Base-by-base conservation (phyloP, 2,888 invertebrate genomes). In the Rhamnusium bicolor region DNA sequence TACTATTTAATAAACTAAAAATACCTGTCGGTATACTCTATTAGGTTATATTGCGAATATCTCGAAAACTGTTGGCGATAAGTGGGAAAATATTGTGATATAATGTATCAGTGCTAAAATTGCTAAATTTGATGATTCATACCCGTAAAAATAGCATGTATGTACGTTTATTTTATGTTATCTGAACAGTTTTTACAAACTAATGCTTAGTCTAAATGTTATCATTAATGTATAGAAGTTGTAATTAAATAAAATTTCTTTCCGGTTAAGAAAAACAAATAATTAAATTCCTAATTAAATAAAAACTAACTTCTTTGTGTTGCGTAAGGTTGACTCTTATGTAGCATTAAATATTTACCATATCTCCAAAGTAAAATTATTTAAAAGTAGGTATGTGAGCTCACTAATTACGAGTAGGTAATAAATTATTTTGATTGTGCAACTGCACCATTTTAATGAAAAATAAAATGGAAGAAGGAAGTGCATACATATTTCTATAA, bases 351-450 rank as follows among this genome's bases (percentile, higher is more conserved):
- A 53, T 65, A 53, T 65, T 65, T 65, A 54, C 65, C 16, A 54
- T 29, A 54, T 32, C 53, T 65, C 14, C 2, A 65, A 53, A 65
- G 19, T 40, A 51, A 18, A 29, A 12, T 32, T 8, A 14, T 29
- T 19, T 51, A 18, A 8, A 12, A 51, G 32, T n/a, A n/a, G n/a
- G n/a, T 12, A 27, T 29, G 14, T 18, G 16, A 49, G 27, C 24
- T 53, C 65, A 53, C 14, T 53, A 32, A 54, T 32, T 65, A 29
- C 29, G 32, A 18, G 54, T n/a, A n/a, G n/a, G n/a, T 27, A 53
- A 65, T 65, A 65, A 65, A 65, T 65, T 65, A 53, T 19, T 65
- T 65, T 65, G 32, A 65, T 65, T 65, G n/a, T 65, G 53, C 51
- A 53, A 65, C 65, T 24, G 27, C 24, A 4, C 8, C 10, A 24